These are phyloP conservation scores for Papilio helenus DNA, from an alignment of 1,140 invertebrate species.

Conservation along the genomic window DNA sequence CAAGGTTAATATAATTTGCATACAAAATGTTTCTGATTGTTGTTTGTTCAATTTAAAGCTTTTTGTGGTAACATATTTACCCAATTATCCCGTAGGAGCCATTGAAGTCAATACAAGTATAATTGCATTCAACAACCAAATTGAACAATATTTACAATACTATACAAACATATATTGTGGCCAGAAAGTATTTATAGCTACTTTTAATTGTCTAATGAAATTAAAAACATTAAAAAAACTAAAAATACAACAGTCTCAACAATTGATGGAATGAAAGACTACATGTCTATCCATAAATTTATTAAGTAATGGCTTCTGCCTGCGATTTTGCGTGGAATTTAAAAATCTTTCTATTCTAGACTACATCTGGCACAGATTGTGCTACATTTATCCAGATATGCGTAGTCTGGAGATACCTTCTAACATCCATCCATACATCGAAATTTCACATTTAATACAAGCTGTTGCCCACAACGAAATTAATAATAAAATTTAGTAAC, in stretches of 20 bases:
- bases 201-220: background rate
- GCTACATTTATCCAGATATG: too few relatives aligned
- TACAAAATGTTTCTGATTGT: background rate
- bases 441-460: too few relatives aligned
- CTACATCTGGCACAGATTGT: too few relatives aligned
- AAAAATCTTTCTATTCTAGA: too few relatives aligned
- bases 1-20: constrained; percentile 11
- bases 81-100: background rate
- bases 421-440: too few relatives aligned
- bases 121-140: background rate
- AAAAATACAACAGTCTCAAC: constrained; percentile 36
- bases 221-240: background rate
- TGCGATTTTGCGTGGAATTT: too few relatives aligned
- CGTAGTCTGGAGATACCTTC: too few relatives aligned
- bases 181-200: background rate
- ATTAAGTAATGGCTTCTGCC: constrained; percentile 47
- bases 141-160: background rate
- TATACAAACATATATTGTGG: background rate
- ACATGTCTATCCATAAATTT: constrained; percentile 40
- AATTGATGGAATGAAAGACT: constrained; percentile 37
- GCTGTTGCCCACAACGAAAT: too few relatives aligned
- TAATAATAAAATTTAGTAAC: too few relatives aligned
- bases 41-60: background rate
- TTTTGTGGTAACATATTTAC: background rate
- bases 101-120: too few relatives aligned